Percentiles rank a stretch among this genome's conserved stretches.
Conservation (phyloP, 2,888 invertebrate genomes). For the Volucella zonaria region DNA sequence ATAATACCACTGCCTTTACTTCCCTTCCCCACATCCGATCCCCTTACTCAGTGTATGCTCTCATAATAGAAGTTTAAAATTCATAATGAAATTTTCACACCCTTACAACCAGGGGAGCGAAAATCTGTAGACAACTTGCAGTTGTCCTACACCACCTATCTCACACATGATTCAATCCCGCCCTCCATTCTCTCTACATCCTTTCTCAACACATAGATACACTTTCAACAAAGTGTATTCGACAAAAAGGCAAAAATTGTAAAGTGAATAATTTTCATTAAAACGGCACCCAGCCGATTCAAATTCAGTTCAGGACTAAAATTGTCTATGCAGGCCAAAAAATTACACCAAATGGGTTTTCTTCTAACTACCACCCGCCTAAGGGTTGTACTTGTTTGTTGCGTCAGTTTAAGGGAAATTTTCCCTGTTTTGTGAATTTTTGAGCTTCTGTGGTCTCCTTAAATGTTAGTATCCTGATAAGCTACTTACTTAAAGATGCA, state of each 20-base stretch:
- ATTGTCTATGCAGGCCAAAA: slow-evolving; percentile 55
- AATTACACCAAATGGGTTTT: slow-evolving; percentile 50
- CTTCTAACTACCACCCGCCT: neutral
- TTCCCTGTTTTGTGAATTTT: no score
- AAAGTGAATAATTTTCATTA: slow-evolving; percentile 67
- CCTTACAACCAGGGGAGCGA: neutral
- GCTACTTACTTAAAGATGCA: no score
- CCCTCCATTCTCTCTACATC: neutral
- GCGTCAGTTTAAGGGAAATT: no score
- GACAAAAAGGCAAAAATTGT: slow-evolving; percentile 39
- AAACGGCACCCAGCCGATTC: slow-evolving; percentile 57
- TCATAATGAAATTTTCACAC: slow-evolving; percentile 39
- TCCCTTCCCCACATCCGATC: no score
- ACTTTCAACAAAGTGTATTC: slow-evolving; percentile 20
- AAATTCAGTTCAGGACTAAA: slow-evolving; percentile 33
- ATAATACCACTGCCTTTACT: no score
- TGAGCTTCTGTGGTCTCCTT: no score
- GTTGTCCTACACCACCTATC: no score
- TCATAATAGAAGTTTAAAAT: slow-evolving; percentile 21
- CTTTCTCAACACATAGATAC: neutral
- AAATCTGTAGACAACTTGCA: slow-evolving; percentile 4
- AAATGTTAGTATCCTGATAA: no score
- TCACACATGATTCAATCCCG: no score
- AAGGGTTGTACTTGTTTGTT: neutral
- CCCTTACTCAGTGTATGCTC: neutral